Conservation (phyloP, 2,797 vertebrate genomes). For the Muscicapa striata region DNA sequence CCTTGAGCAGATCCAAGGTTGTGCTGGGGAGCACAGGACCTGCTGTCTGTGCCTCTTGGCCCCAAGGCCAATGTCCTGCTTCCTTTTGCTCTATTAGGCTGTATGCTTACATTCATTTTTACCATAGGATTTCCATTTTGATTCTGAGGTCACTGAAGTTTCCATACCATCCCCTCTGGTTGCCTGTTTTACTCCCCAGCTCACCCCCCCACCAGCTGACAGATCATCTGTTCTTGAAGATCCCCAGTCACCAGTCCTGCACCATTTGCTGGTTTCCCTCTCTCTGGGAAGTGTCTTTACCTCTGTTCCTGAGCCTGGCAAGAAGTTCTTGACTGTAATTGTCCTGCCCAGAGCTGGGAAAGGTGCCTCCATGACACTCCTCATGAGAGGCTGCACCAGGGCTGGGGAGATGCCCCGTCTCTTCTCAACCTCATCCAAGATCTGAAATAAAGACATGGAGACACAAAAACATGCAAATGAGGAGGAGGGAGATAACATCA, state of each 20-base stretch:
- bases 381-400: conserved; percentile 97
- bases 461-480: neutral
- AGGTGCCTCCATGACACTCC: conserved; percentile 97
- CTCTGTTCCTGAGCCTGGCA: conserved; percentile 97
- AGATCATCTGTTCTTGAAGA: neutral
- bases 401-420: conserved; percentile 94
- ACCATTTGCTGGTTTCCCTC: neutral
- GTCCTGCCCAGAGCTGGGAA: conserved; percentile 95
- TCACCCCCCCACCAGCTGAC: neutral
- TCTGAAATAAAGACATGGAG: conserved; percentile 75
- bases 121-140: neutral
- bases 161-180: neutral
- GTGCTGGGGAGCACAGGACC: neutral
- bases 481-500: neutral
- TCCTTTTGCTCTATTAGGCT: neutral
- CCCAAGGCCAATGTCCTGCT: neutral
- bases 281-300: conserved; percentile 69
- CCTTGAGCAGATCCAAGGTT: neutral
- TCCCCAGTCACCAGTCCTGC: neutral
- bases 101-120: neutral
- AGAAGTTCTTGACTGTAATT: conserved; percentile 94
- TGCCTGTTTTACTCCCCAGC: neutral
- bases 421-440: conserved; percentile 97
- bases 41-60: neutral
- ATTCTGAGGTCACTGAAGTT: neutral